Evolutionary conservation across 2,888 invertebrate genomes (phyloP).

Genomic region (Trilocha varians): DNA sequence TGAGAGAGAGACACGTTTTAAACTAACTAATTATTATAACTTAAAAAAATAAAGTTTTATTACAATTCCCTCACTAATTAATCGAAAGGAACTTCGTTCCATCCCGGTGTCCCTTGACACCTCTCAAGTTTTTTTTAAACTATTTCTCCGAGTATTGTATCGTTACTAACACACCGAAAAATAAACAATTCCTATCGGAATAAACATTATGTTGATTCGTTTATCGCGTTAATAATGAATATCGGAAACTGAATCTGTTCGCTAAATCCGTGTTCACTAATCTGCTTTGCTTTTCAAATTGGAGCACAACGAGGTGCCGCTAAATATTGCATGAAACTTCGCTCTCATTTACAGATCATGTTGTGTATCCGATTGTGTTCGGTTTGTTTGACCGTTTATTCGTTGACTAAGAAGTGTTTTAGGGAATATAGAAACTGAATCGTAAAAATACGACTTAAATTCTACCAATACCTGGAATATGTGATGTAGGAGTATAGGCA

Average conservation of each 20-base stretch:
- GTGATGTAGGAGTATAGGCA: too few relatives aligned
- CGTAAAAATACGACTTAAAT: too few relatives aligned
- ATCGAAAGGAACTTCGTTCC: too few relatives aligned
- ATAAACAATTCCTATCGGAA: background rate
- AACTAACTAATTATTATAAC: too few relatives aligned
- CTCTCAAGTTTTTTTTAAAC: too few relatives aligned
- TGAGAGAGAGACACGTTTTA: too few relatives aligned
- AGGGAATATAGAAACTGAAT: too few relatives aligned
- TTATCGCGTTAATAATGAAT: background rate
- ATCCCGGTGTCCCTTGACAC: too few relatives aligned
- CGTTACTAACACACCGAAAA: background rate
- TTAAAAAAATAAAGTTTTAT: too few relatives aligned
- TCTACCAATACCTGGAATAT: too few relatives aligned
- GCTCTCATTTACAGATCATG: background rate
- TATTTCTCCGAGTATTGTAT: too few relatives aligned
- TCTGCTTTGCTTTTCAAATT: slow-evolving; percentile 29
- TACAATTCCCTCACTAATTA: too few relatives aligned
- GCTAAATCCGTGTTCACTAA: slow-evolving; percentile 24
- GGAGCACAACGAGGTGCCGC: slow-evolving; percentile 20
- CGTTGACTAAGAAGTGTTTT: background rate
- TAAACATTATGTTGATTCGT: background rate
- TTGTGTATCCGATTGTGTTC: background rate
- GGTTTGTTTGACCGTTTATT: background rate
- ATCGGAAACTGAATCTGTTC: background rate
- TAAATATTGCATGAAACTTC: slow-evolving; percentile 27